Evolutionary conservation across 1,140 invertebrate species (phyloP).

Genomic region (Bombus waltoni): DNA sequence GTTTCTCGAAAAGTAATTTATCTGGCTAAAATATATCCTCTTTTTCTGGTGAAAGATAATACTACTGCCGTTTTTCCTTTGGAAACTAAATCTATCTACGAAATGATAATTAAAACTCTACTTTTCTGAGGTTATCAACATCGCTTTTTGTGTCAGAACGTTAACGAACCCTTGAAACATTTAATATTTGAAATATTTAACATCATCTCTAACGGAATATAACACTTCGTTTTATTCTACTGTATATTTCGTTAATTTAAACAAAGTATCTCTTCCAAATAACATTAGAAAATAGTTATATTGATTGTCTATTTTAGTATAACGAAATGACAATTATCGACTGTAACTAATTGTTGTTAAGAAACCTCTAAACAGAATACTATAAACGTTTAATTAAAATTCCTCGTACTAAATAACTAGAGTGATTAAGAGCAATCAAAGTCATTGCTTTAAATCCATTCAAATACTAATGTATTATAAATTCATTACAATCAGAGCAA

Average conservation of each 20-base stretch:
- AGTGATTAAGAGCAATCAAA: background rate
- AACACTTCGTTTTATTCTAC: background rate
- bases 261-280: background rate
- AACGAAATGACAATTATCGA: background rate
- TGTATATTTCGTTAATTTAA: background rate
- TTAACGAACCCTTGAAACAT: background rate
- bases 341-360: no score
- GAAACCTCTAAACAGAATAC: no score
- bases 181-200: background rate
- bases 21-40: background rate
- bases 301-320: background rate
- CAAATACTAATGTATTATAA: background rate
- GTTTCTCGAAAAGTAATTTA: background rate
- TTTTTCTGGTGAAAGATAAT: background rate
- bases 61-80: background rate
- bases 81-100: background rate
- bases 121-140: background rate
- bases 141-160: background rate
- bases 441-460: background rate
- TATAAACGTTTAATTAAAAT: no score
- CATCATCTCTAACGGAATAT: conserved; percentile 6
- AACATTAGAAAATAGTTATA: background rate
- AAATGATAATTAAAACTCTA: background rate
- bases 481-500: background rate
- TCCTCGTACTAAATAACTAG: background rate